These are phyloP conservation scores for Novumbra hubbsi DNA, from an alignment of 2,797 vertebrate genomes.

Conservation along the genomic window DNA sequence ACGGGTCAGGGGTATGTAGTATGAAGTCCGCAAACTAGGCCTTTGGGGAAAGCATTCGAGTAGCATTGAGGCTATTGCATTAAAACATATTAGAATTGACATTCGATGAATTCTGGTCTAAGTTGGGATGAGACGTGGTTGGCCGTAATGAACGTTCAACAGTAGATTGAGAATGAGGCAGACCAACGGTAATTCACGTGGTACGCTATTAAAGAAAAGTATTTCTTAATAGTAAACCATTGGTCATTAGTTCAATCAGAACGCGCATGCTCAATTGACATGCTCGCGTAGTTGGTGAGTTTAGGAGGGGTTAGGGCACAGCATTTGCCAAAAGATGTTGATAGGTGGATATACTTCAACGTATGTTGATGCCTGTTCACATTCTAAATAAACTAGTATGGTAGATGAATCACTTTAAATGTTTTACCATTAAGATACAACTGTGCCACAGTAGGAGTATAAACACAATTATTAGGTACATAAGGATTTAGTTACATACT, in stretches of 20 bases:
- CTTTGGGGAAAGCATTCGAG: background rate
- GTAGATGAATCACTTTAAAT: too few relatives aligned
- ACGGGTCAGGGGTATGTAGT: conserved; percentile 16
- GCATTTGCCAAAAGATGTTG: too few relatives aligned
- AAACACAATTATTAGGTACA: too few relatives aligned
- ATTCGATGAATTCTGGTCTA: background rate
- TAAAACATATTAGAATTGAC: background rate
- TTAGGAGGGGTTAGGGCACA: too few relatives aligned
- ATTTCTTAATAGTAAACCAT: background rate
- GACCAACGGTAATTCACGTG: background rate
- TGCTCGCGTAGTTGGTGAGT: background rate
- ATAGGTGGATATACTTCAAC: too few relatives aligned
- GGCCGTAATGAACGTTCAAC: background rate
- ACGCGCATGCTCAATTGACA: background rate
- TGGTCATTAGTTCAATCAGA: background rate
- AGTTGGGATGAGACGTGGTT: background rate
- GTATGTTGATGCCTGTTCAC: too few relatives aligned
- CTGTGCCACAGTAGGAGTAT: too few relatives aligned
- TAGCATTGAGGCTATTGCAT: background rate
- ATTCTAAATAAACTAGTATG: too few relatives aligned
- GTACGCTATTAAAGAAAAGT: background rate
- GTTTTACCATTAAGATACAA: too few relatives aligned
- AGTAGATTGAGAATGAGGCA: background rate
- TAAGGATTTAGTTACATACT: too few relatives aligned
- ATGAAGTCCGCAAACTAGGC: background rate